These are phyloP conservation scores for Ectemnius continuus DNA, from an alignment of 2,888 invertebrate species.

Conservation along the genomic window DNA sequence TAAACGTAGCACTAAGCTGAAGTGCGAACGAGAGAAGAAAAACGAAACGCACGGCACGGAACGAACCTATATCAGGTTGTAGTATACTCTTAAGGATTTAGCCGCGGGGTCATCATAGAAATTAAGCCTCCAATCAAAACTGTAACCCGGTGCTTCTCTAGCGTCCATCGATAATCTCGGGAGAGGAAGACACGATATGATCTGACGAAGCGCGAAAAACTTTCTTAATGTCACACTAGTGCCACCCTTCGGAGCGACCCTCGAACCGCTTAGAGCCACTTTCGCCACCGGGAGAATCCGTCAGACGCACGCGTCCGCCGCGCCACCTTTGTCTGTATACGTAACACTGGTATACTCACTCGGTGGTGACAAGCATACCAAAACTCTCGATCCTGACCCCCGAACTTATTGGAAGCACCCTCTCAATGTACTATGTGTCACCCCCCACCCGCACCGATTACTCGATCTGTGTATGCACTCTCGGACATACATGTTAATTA, in stretches of 20 bases:
- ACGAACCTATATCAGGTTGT: conserved; percentile 31
- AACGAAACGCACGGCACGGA: conserved; percentile 39
- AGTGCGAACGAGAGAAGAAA: conserved; percentile 38
- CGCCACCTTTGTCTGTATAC: conserved; percentile 53
- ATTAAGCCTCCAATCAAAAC: conserved; percentile 41
- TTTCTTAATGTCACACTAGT: too few relatives aligned
- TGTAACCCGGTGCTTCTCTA: conserved; percentile 57
- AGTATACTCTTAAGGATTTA: conserved; percentile 29
- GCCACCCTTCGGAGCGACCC: too few relatives aligned
- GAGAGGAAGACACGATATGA: not conserved
- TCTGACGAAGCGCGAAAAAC: not conserved
- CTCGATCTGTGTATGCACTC: conserved; percentile 47
- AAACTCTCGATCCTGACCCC: not conserved
- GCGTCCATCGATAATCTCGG: conserved; percentile 49
- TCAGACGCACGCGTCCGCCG: conserved; percentile 39
- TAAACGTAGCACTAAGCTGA: conserved; percentile 19
- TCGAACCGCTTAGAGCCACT: conserved; percentile 38
- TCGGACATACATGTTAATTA: conserved; percentile 34
- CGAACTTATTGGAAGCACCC: conserved; percentile 17
- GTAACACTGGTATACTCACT: conserved; percentile 22
- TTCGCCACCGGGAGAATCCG: conserved; percentile 57
- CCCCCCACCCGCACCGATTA: conserved; percentile 24
- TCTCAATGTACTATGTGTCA: conserved; percentile 28
- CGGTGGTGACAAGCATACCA: conserved; percentile 31
- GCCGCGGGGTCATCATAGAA: conserved; percentile 49